Conservation (phyloP, 92 coral and sea anemone species). For the Paramuricea clavata region DNA sequence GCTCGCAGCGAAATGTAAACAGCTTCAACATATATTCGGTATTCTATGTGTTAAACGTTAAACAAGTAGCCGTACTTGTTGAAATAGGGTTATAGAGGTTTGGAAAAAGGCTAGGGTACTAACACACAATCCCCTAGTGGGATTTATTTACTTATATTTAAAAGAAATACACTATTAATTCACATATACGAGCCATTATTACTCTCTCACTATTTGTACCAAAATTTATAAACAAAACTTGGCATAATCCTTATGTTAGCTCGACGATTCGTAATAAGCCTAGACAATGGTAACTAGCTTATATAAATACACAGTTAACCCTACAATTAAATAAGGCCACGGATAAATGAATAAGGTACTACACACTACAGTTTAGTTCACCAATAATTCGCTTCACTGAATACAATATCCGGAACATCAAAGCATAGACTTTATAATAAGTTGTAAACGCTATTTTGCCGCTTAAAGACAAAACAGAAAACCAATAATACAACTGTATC, state of each 20-base stretch:
- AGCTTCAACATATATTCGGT: neutral
- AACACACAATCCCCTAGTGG: neutral
- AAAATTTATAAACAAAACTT: slow-evolving; percentile 50
- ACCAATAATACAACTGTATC: neutral
- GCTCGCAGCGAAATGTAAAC: slow-evolving; percentile 1
- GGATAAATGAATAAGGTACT: neutral
- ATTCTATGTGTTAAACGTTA: neutral
- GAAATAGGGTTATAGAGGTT: neutral
- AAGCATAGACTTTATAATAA: neutral
- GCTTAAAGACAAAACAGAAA: neutral
- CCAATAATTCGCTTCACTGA: slow-evolving; percentile 44
- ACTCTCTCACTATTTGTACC: slow-evolving; percentile 31
- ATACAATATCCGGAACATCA: slow-evolving; percentile 42
- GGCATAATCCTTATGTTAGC: slow-evolving; percentile 16
- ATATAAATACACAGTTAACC: slow-evolving; percentile 31
- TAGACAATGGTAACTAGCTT: neutral
- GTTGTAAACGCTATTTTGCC: neutral
- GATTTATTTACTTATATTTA: slow-evolving; percentile 51
- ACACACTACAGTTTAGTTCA: slow-evolving; percentile 5
- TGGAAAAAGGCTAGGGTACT: neutral
- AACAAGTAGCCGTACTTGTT: neutral
- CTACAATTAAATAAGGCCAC: slow-evolving; percentile 15
- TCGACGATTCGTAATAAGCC: slow-evolving; percentile 9
- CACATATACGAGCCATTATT: neutral
- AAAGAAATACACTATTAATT: slow-evolving; percentile 33